phyloP scores from a whole-genome alignment of 2,797 vertebrate species.

The Meriones psammophilus region DNA sequence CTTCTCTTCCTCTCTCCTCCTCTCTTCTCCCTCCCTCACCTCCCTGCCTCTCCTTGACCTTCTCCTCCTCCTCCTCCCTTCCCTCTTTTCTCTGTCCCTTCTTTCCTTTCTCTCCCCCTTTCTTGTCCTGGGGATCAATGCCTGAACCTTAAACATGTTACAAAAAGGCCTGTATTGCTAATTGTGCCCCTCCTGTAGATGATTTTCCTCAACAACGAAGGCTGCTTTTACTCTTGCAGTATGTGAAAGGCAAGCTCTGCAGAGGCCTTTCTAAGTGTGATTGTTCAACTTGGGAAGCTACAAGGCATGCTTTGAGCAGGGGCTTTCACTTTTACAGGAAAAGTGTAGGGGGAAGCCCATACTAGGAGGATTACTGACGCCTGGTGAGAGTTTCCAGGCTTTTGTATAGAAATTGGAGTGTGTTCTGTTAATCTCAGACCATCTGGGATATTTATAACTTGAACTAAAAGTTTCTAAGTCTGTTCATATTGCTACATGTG shows the following conservation, averaged over 20 bases:
- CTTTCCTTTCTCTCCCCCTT: background rate
- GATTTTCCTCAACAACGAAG: slow-evolving; percentile 26
- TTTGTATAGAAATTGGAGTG: slow-evolving; percentile 26
- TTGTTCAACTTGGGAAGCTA: background rate
- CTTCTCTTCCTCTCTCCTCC: no score
- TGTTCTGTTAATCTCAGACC: slow-evolving; percentile 15
- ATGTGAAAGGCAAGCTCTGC: background rate
- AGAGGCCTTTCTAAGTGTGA: background rate
- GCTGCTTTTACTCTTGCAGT: background rate
- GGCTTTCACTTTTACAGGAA: slow-evolving; percentile 9
- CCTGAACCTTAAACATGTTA: background rate
- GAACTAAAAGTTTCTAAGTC: background rate
- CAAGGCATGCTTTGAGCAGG: background rate
- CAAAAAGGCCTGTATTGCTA: background rate
- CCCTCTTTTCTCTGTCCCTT: background rate
- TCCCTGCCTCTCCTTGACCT: background rate
- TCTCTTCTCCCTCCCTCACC: background rate
- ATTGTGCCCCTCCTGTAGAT: background rate
- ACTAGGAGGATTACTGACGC: background rate
- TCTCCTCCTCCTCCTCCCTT: background rate
- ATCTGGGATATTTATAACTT: background rate
- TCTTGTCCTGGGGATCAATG: background rate
- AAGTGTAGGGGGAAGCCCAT: background rate
- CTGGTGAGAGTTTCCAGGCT: slow-evolving; percentile 34
- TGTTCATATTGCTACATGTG: slow-evolving; percentile 27